Percentiles rank a stretch among this genome's conserved stretches.
Evolutionary conservation across 35 echinoderm and acorn worm species (phyloP).

Genomic region (Apostichopus californicus): DNA sequence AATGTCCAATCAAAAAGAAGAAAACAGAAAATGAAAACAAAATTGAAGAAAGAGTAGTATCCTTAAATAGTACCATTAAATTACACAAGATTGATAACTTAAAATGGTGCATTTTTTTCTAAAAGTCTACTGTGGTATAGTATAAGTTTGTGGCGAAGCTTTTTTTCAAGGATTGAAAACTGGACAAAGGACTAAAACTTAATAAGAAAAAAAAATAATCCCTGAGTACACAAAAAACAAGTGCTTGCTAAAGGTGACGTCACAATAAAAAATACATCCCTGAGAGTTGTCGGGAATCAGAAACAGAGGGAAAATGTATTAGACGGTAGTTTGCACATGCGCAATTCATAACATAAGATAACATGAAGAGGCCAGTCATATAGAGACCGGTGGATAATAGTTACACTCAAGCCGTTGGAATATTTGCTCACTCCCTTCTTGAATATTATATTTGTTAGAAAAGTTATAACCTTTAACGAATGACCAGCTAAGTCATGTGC

Average conservation of each 20-base stretch:
- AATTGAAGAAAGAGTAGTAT: not conserved
- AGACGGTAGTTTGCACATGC: not conserved
- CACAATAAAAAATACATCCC: conserved; percentile 19
- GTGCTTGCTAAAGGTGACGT: conserved; percentile 47
- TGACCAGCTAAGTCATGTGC: too few relatives aligned
- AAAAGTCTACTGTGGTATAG: not conserved
- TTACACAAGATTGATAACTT: conserved; percentile 24
- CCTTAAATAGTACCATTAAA: not conserved
- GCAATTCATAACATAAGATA: not conserved
- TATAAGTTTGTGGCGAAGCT: not conserved
- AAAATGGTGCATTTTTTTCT: conserved; percentile 14
- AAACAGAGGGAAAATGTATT: not conserved
- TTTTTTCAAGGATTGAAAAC: conserved; percentile 24
- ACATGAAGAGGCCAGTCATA: not conserved
- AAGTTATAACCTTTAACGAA: too few relatives aligned
- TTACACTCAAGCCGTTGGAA: too few relatives aligned
- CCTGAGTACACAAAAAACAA: conserved; percentile 36
- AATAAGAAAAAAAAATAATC: not conserved
- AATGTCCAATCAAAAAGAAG: not conserved
- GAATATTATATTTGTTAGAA: too few relatives aligned
- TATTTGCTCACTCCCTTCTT: too few relatives aligned
- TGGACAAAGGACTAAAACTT: conserved; percentile 14
- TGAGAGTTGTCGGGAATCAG: conserved; percentile 21
- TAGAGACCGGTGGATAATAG: too few relatives aligned
- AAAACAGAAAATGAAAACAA: not conserved